Base-by-base conservation (phyloP, 2,888 invertebrate genomes). In the Eugnorisma glareosa region DNA sequence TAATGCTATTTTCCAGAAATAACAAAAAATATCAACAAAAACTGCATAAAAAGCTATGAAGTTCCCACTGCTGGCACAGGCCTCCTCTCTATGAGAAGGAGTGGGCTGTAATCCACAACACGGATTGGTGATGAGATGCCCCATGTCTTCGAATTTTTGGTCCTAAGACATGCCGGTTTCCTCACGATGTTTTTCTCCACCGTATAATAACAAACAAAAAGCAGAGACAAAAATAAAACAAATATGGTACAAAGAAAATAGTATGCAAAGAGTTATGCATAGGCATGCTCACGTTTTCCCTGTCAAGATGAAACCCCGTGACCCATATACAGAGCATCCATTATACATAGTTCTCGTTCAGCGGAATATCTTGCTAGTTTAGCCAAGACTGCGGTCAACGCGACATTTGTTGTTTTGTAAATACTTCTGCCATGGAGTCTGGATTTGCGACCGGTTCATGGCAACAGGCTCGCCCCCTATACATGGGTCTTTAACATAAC, bases 231-330 rank as follows among this genome's bases (percentile, higher is more conserved):
- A 37, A 31, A 54, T 7, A 51, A 68, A 57, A 57, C 15, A 68
- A 57, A 57, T 11, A 71, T 13, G 8, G 15, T 43, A 45, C 31
- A 75, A n/a, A n/a, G 37, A 70, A 63, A 69, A 69, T 64, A 48
- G 15, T 69, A 67, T 70, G 67, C 72, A 73, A 77, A 70, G 61
- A 24, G 57, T 69, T 59, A 73, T 83, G 73, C 77, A 71, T 77
- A 81, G 43, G 59, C 77, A 84, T 66, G 67, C 24, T n/a, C 81
- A 84, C 80, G 73, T 77, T 64, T 67, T 51, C 40, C n/a, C 35
- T 54, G 77, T 77, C 54, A 48, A 81, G 70, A 70, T 67, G 76
- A 37, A 67, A 45, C 51, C 51, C 63, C 59, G 48, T 83, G 83
- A 81, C 83, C 84, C 59, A 81, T 70, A 75, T 77, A 15, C 70